A percentile compares a stretch with the other conserved stretches of the same genome.
Evolutionary conservation across 2,113 vertebrate species (phyloP).

Genomic region (Rynchops niger): DNA sequence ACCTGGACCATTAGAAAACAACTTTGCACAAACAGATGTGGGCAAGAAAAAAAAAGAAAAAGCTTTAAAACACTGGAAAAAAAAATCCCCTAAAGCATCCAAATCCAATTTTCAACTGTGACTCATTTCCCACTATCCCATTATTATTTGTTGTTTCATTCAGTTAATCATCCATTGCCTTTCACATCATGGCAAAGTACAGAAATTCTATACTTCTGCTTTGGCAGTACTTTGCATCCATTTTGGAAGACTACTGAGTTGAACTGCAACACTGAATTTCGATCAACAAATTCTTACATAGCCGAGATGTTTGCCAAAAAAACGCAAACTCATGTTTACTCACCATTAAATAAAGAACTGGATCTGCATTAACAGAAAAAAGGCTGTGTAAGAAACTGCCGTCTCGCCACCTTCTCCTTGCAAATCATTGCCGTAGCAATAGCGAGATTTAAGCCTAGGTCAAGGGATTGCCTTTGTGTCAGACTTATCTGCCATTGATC

Average conservation of each 20-base stretch:
- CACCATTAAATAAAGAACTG: neutral
- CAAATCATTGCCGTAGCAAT: neutral
- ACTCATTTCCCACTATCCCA: neutral
- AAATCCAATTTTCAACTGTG: neutral
- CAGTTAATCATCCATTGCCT: neutral
- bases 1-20: neutral
- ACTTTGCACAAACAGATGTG: neutral
- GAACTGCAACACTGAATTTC: neutral
- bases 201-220: neutral
- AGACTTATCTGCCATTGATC: neutral
- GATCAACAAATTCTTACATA: neutral
- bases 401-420: neutral
- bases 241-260: neutral
- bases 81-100: neutral
- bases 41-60: neutral
- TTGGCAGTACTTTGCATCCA: neutral
- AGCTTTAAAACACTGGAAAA: neutral
- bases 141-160: neutral
- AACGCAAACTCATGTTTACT: neutral
- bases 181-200: neutral
- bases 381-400: neutral
- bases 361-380: neutral
- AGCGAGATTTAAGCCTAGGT: neutral
- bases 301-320: neutral
- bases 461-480: neutral